Percentiles rank a stretch among this genome's conserved stretches.
phyloP scores from a whole-genome alignment of 2,888 invertebrate species.

The Rhagonycha fulva region DNA sequence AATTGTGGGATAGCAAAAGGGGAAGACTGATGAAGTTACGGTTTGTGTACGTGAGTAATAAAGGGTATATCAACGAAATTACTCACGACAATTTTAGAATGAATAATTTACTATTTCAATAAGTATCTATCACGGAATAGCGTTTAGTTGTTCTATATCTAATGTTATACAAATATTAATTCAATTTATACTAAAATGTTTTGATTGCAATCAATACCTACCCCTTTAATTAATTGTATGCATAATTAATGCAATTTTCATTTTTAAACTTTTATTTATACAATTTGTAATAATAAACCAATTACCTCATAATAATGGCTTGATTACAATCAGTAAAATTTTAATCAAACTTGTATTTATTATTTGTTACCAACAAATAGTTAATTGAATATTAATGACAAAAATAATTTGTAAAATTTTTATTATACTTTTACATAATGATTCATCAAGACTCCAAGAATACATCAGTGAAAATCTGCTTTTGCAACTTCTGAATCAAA shows the following conservation, averaged over 20 bases:
- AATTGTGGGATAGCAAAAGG: constrained; percentile 13
- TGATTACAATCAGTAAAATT: neutral
- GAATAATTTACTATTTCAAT: constrained; percentile 11
- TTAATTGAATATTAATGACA: too few species aligned
- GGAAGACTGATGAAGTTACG: constrained; percentile 22
- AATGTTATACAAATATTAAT: constrained; percentile 1
- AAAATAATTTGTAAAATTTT: too few species aligned
- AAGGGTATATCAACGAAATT: constrained; percentile 17
- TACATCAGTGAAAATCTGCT: too few species aligned
- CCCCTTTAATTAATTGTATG: neutral
- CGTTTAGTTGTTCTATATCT: constrained; percentile 9
- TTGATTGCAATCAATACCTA: neutral
- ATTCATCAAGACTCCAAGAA: too few species aligned
- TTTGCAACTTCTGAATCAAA: too few species aligned
- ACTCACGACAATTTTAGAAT: constrained; percentile 11
- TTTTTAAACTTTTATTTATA: neutral
- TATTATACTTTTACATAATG: too few species aligned
- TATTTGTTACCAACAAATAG: neutral
- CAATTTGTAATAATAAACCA: neutral
- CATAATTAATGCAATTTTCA: neutral
- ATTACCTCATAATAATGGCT: neutral
- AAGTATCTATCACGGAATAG: constrained; percentile 12
- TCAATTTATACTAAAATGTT: neutral
- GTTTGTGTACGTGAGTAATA: constrained; percentile 18
- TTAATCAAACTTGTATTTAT: neutral